These are phyloP conservation scores for Tapirus indicus DNA, from an alignment of 2,797 vertebrate genomes.

Conservation along the genomic window DNA sequence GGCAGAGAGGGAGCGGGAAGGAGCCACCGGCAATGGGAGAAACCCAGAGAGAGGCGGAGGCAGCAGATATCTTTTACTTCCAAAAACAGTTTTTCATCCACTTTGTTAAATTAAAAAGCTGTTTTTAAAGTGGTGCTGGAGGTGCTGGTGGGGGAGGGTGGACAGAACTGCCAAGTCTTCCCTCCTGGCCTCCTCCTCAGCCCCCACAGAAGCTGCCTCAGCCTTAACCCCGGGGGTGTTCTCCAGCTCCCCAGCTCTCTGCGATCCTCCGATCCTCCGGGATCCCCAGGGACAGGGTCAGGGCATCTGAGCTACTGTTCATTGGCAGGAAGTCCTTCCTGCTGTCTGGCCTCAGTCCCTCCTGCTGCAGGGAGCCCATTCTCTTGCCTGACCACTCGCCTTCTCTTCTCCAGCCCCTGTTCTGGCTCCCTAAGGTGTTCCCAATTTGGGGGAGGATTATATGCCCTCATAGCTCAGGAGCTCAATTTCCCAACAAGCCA, in stretches of 20 bases:
- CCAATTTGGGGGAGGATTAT: background rate
- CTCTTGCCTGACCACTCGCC: slow-evolving; percentile 18
- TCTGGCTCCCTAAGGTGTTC: background rate
- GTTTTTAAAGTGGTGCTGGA: slow-evolving; percentile 80
- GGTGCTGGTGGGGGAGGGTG: slow-evolving; percentile 74
- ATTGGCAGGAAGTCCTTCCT: slow-evolving; percentile 80
- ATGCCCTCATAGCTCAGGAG: background rate
- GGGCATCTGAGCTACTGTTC: slow-evolving; percentile 81
- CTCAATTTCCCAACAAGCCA: slow-evolving; percentile 17
- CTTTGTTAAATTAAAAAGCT: slow-evolving; percentile 86
- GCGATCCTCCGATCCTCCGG: background rate
- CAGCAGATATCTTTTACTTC: slow-evolving; percentile 82
- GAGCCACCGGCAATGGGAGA: background rate
- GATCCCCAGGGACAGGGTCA: slow-evolving; percentile 75
- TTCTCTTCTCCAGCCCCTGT: background rate
- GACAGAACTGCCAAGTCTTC: slow-evolving; percentile 75
- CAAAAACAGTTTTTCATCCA: slow-evolving; percentile 85
- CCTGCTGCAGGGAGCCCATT: slow-evolving; percentile 63
- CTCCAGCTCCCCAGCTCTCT: slow-evolving; percentile 76
- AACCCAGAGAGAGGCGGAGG: slow-evolving; percentile 69
- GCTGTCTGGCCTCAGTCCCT: slow-evolving; percentile 76
- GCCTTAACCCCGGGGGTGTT: slow-evolving; percentile 60
- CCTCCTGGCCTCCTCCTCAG: slow-evolving; percentile 54
- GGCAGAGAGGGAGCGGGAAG: background rate
- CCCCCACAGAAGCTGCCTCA: slow-evolving; percentile 77